Evolutionary conservation across 2,113 vertebrate genomes (phyloP).

Genomic region (Himantopus leucocephalus): DNA sequence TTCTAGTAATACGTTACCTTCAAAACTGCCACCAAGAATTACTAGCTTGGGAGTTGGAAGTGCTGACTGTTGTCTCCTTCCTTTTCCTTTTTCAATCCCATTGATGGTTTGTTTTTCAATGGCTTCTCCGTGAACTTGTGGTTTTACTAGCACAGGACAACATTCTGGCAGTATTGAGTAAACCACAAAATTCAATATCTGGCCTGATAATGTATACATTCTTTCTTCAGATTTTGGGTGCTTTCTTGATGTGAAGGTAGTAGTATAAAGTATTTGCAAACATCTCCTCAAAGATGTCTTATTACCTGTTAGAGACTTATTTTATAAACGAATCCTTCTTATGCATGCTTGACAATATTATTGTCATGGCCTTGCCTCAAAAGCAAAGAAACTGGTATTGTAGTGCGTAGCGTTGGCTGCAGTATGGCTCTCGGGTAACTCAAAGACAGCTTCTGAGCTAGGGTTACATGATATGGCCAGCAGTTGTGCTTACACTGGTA

Average conservation of each 20-base stretch:
- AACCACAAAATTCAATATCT: neutral
- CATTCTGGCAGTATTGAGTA: neutral
- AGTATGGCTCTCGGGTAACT: neutral
- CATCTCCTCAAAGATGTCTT: neutral
- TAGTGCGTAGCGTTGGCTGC: neutral
- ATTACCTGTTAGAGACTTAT: neutral
- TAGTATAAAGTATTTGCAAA: neutral
- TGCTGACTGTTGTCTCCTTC: neutral
- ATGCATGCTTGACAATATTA: neutral
- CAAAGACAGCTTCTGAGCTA: neutral
- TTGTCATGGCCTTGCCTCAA: neutral
- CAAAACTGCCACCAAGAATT: neutral
- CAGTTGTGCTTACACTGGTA: neutral
- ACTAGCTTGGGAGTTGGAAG: neutral
- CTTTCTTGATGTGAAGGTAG: neutral
- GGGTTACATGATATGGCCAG: neutral
- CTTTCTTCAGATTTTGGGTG: neutral
- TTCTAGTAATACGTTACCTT: neutral
- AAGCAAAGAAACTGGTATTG: neutral
- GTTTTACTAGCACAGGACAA: neutral
- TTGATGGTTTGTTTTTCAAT: neutral
- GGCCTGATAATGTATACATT: neutral
- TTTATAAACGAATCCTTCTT: neutral
- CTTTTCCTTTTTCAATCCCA: neutral
- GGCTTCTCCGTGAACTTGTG: neutral